Base-by-base conservation (phyloP, 2,113 vertebrate genomes). In the Microcebus jonahi region DNA sequence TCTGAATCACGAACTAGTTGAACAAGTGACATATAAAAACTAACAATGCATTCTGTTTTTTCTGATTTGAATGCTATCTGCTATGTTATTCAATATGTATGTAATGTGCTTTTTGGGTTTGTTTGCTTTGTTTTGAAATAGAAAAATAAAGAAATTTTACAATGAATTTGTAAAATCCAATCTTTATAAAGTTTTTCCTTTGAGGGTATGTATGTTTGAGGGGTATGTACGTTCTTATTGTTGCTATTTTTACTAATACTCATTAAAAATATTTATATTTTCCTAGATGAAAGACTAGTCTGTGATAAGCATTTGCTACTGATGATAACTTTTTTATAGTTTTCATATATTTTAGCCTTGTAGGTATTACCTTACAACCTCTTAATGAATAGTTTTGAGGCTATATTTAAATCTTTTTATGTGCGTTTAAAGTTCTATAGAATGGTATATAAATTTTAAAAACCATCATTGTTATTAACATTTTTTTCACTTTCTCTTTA, bases 401-500 rank as follows among this genome's bases (percentile, higher is more conserved):
- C 25, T 82, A 6, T 85, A 11, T 79, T 65, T 88, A n/a, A 90
- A 68, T 73, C 39, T 77, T 82, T 67, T 80, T 77, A 25, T 25
- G 3, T 88, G 6, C 14, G 23, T 29, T 73, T 48, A 48, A 42
- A 25, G 50, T 67, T 92, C 81, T 76, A n/a, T 85, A 84, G 42
- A 84, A 31, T 77, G 5, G 12, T 48, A 42, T 88, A 25, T 92
- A 81, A 81, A 82, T 91, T 82, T 94, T 25, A 23, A 67, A 88
- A 96, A 34, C 11, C 1, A 27, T 68, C 79, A 34, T 79, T 53
- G 31, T 45, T 94, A 81, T 53, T 97, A 88, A 98, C 50, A 50
- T 71, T 93, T 96, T 96, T 92, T 90, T 5, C 75, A 4, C 6
- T 96, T 27, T 97, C 97, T 97, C 95, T 29, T 97, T 77, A 99